Evolutionary conservation across 35 echinoderm and acorn worm genomes (phyloP).

Genomic region (Ptychodera flava): DNA sequence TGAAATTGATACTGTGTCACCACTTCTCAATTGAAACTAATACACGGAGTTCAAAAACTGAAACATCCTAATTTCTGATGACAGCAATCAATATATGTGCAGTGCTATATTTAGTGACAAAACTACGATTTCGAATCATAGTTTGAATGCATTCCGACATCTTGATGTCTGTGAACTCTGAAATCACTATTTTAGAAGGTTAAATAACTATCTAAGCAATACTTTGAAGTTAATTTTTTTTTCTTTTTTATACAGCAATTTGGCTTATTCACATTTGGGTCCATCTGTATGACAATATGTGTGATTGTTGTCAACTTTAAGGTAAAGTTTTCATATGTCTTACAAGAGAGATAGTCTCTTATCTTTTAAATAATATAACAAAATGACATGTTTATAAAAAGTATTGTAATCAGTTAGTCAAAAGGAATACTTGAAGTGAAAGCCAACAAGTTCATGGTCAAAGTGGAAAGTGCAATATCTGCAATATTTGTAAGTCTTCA

Average conservation of each 20-base stretch:
- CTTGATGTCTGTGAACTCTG: no score
- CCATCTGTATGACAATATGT: slow-evolving; percentile 44
- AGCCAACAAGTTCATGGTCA: not conserved
- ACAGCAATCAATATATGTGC: no score
- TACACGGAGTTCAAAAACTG: no score
- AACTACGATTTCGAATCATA: no score
- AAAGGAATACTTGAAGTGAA: not conserved
- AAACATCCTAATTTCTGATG: no score
- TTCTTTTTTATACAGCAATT: slow-evolving; percentile 31
- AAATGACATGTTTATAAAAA: not conserved
- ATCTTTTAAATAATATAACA: not conserved
- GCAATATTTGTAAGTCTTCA: not conserved
- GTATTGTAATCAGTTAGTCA: not conserved
- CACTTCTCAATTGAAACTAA: no score
- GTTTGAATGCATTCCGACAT: no score
- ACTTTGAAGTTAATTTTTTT: no score
- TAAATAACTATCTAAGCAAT: no score
- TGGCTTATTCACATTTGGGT: slow-evolving; percentile 55
- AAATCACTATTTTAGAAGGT: no score
- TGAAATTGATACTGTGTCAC: no score
- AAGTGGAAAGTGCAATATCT: not conserved
- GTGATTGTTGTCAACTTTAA: slow-evolving; percentile 71
- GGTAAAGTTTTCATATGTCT: slow-evolving; percentile 22
- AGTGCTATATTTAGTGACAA: no score
- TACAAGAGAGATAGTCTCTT: slow-evolving; percentile 21